Base-by-base conservation (phyloP, 2,888 invertebrate species). In the Pterobdella sp. region DNA sequence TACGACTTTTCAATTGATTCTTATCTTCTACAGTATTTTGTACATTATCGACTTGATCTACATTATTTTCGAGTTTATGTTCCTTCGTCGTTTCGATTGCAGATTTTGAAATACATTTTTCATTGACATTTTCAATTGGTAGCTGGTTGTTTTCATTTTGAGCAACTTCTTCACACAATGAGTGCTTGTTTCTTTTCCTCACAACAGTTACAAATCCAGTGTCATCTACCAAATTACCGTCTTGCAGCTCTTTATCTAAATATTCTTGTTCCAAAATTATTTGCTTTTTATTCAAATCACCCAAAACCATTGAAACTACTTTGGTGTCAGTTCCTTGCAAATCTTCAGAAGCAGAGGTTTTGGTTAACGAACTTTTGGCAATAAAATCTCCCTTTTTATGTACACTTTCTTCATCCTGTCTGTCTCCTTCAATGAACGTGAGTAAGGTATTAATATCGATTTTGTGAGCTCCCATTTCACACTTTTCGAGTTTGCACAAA, bases 401-500 rank as follows among this genome's bases (percentile, higher is more conserved):
- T 22, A 3, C n/a, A 3, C n/a, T 22, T 14, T 3, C 26, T 4
- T 3, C 60, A 26, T 56, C 14, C n/a, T 56, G 60, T n/a, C n/a
- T 56, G n/a, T 56, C 60, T 56, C 60, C 60, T 56, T 56, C 60
- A 22, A 56, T 56, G 60, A 56, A 56, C 10, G 60, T 56, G n/a
- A 56, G n/a, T 26, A 56, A 22, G n/a, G 60, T 56, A 22, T 56
- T 56, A 3, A 56, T n/a, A 26, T 56, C 60, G 14, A 22, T 22
- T 26, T 56, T 56, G 60, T 56, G 60, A 7, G 26, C 60, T 56
- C 60, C 60, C 60, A 56, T 14, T 26, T 56, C 60, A 56, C 60
- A 56, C 10, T 22, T 22, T n/a, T 56, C 60, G n/a, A 56, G 3
- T 3, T 26, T 7, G 60, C 60, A 26, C 60, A 56, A 22, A 3